Evolutionary conservation across 2,113 vertebrate species (phyloP).

Genomic region (Hiodon alosoides): DNA sequence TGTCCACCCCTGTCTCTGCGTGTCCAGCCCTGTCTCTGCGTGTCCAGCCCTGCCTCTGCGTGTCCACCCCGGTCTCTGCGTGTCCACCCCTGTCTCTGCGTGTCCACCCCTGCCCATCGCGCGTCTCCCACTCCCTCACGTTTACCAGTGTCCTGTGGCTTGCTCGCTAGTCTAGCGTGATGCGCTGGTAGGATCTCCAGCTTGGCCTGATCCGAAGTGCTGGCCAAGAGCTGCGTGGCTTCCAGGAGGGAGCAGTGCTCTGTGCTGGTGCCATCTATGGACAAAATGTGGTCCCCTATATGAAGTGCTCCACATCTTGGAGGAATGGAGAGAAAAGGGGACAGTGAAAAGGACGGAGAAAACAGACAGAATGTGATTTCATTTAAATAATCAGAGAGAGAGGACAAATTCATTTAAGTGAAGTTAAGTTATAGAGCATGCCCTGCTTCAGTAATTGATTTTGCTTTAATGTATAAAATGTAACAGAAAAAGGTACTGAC

Average conservation of each 20-base stretch:
- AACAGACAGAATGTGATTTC: background rate
- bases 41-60: no score
- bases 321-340: background rate
- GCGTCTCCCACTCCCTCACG: background rate
- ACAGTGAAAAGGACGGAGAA: background rate
- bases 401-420: no score
- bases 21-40: no score
- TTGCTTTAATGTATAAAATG: no score
- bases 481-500: no score
- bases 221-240: conserved; percentile 85
- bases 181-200: conserved; percentile 85
- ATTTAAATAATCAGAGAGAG: no score
- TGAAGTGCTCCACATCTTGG: conserved; percentile 82
- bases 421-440: no score
- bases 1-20: no score
- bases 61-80: no score
- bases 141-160: conserved; percentile 84
- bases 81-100: background rate
- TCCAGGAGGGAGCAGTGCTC: conserved; percentile 88
- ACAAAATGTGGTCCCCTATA: conserved; percentile 85
- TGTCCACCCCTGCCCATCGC: background rate
- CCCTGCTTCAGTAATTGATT: no score
- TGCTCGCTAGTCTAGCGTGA: conserved; percentile 73
- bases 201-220: conserved; percentile 77
- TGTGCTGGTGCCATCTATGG: conserved; percentile 88